Percentiles rank a stretch among this genome's conserved stretches.
Conservation (phyloP, 1,140 invertebrate species). For the Drosophila prosaltans region DNA sequence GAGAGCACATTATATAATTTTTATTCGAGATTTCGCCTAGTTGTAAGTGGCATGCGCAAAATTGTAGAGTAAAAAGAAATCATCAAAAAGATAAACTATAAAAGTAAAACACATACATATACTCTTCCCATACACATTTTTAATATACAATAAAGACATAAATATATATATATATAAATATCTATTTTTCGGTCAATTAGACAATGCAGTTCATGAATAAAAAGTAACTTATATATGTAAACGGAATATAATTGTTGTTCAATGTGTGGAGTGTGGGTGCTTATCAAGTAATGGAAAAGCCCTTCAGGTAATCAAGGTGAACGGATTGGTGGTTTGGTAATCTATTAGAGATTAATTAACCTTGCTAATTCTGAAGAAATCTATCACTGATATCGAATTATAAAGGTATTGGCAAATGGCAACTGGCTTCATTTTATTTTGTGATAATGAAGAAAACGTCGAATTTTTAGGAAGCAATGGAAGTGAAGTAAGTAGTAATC, state of each 20-base stretch:
- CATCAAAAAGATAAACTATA: conserved; percentile 9
- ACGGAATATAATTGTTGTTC: conserved; percentile 8
- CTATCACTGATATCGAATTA: background rate
- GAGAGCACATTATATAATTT: conserved; percentile 43
- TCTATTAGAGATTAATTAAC: no score
- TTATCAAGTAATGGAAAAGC: conserved; percentile 2
- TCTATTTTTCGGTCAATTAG: conserved; percentile 78
- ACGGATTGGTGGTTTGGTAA: background rate
- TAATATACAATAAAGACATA: conserved; percentile 38
- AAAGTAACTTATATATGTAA: conserved; percentile 36
- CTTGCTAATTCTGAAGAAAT: background rate
- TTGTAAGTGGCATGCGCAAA: conserved; percentile 28
- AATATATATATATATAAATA: conserved; percentile 36
- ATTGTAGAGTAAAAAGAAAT: conserved; percentile 28
- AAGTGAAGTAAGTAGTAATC: no score
- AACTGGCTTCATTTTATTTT: no score
- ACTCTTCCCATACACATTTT: conserved; percentile 44
- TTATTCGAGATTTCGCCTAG: conserved; percentile 40
- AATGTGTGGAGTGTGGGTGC: background rate
- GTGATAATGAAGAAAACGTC: no score
- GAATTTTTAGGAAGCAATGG: no score
- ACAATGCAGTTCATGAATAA: conserved; percentile 50
- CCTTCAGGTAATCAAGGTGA: background rate
- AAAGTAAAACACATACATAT: conserved; percentile 24
- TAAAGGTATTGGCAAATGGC: background rate